Evolutionary conservation across 2,888 invertebrate species (phyloP), one percentile per base, ranked within the genome.

Genomic region (Xanthia togata): DNA sequence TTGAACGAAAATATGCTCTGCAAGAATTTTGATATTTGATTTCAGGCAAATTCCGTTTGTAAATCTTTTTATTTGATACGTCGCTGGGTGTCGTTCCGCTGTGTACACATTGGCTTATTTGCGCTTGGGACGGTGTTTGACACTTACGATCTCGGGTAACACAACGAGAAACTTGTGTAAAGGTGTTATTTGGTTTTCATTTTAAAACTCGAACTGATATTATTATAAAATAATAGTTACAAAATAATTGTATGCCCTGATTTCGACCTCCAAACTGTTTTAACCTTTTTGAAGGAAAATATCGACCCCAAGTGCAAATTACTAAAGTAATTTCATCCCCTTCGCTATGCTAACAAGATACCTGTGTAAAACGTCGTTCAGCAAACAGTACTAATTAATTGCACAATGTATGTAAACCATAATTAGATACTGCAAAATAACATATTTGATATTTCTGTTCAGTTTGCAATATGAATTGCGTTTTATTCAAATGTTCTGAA

Each of bases 61-160:
- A 90, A 91, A 91, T 91, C 88, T 88, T 88, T 91, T 87, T 91
- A 90, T 89, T 88, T 88, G 87, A 87, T 79, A 84, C 86, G 81
- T 85, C 75, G 65, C 81, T 83, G 78, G 76, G 76, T 81, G 73
- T 84, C 67, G 73, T 79, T 67, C 69, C 81, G 64, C 78, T 75
- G 75, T 76, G 79, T 78, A 81, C 76, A 84, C 76, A 85, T 87
- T 62, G 62, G 74, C 64, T 77, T 89, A 86, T 89, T 88, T 89
- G 83, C 82, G 23, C 78, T 75, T 62, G 84, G 81, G 82, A 82
- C 62, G 70, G 60, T 79, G 72, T 80, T 81, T 77, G 80, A 76
- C 78, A 59, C 72, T 69, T 70, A 38, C 67, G 55, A 84, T 74
- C 69, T 84, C n/a, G 44, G 55, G 50, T 55, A 74, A 44, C 63